Percentiles rank a stretch among this genome's conserved stretches.
Evolutionary conservation across 2,797 vertebrate species (phyloP).

Genomic region (Pteronotus mesoamericanus): DNA sequence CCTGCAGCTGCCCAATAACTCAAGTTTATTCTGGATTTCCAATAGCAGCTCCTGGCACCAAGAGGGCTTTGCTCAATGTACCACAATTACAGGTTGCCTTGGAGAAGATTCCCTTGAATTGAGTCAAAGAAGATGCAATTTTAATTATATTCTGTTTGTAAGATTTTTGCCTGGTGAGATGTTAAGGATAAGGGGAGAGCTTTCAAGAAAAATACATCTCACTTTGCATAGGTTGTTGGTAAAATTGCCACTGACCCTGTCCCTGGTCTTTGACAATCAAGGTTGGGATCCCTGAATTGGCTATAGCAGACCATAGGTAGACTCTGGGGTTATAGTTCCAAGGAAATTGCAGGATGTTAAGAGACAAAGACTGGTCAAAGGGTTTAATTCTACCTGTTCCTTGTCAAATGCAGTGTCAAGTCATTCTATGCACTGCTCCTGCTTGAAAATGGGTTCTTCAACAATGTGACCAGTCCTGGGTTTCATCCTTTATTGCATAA

Average conservation of each 20-base stretch:
- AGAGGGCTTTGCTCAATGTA: not conserved
- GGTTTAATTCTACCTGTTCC: not conserved
- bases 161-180: constrained; percentile 28
- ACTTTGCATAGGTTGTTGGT: not conserved
- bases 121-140: not conserved
- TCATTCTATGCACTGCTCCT: not conserved
- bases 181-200: not conserved
- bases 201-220: not conserved
- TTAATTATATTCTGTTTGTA: constrained; percentile 50
- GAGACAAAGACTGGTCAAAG: not conserved
- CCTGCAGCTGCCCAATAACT: constrained; percentile 73
- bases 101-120: constrained; percentile 30
- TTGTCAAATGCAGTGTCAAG: not conserved
- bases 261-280: not conserved
- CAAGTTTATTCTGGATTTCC: constrained; percentile 72
- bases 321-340: not conserved
- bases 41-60: not conserved
- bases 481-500: not conserved
- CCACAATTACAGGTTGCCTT: not conserved
- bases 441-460: not conserved
- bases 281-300: not conserved
- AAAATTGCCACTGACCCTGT: not conserved
- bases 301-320: not conserved
- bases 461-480: no score
- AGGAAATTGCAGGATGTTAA: not conserved